Conservation (phyloP, 2,797 vertebrate species). For the Myotis findleyi region DNA sequence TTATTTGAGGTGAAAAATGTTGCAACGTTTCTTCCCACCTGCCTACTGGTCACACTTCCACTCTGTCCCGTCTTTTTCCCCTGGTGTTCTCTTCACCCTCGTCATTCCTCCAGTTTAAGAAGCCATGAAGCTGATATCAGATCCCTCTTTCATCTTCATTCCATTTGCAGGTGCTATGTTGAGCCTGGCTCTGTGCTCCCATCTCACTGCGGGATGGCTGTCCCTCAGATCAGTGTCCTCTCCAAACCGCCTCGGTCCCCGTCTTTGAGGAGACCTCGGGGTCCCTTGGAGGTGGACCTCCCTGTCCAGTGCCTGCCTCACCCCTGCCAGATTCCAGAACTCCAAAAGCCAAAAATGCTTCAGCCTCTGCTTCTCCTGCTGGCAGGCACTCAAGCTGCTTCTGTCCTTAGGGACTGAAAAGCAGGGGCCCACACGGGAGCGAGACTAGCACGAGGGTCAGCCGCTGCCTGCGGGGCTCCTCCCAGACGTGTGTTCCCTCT, state of each 20-base stretch:
- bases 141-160: neutral
- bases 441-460: neutral
- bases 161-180: too few relatives aligned
- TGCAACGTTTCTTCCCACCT: neutral
- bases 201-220: neutral
- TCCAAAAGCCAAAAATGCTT: slow-evolving; percentile 40
- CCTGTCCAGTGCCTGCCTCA: neutral
- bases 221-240: neutral
- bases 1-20: slow-evolving; percentile 18
- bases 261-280: neutral
- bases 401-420: neutral
- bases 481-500: fast-evolving
- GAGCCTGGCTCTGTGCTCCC: neutral
- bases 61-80: neutral
- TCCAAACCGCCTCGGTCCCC: fast-evolving
- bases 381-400: neutral
- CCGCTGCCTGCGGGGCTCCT: neutral
- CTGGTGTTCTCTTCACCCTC: neutral
- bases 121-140: neutral
- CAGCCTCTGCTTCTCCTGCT: neutral
- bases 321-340: slow-evolving; percentile 22
- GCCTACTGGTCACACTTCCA: neutral
- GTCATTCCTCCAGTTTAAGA: neutral
- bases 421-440: neutral
- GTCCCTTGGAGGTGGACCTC: neutral